Evolutionary conservation across 1,140 invertebrate species (phyloP).

Genomic region (Brachionus calyciflorus): DNA sequence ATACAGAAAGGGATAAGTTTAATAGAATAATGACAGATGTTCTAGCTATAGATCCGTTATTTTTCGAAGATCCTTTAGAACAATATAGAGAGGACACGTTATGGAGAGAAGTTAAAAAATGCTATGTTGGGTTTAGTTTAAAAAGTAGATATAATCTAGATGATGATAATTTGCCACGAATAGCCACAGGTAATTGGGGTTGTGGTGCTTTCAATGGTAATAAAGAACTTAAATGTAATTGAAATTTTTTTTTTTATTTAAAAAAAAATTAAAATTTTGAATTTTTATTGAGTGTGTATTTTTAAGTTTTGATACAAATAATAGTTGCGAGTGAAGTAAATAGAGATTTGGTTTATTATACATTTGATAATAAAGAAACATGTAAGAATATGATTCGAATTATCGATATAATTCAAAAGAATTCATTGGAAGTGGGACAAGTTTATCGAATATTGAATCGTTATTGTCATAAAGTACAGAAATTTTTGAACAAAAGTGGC

Average conservation of each 20-base stretch:
- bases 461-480: conserved; percentile 24
- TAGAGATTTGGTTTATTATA: conserved; percentile 35
- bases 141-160: background rate
- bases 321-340: conserved; percentile 33
- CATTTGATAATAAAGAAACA: conserved; percentile 35
- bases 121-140: conserved; percentile 37
- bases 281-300: no score
- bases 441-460: background rate
- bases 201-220: conserved; percentile 88
- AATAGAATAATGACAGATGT: conserved; percentile 32
- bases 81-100: conserved; percentile 15
- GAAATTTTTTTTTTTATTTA: background rate
- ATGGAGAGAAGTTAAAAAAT: conserved; percentile 26
- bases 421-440: background rate
- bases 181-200: conserved; percentile 95
- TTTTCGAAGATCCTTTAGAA: background rate
- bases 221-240: conserved; percentile 67
- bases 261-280: background rate
- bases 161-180: conserved; percentile 49
- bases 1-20: conserved; percentile 47
- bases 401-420: background rate
- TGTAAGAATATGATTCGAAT: background rate
- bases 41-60: conserved; percentile 14
- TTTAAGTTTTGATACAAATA: conserved; percentile 41
- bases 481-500: background rate